These are phyloP conservation scores for Trilocha varians DNA, from an alignment of 2,888 invertebrate species.

Conservation along the genomic window DNA sequence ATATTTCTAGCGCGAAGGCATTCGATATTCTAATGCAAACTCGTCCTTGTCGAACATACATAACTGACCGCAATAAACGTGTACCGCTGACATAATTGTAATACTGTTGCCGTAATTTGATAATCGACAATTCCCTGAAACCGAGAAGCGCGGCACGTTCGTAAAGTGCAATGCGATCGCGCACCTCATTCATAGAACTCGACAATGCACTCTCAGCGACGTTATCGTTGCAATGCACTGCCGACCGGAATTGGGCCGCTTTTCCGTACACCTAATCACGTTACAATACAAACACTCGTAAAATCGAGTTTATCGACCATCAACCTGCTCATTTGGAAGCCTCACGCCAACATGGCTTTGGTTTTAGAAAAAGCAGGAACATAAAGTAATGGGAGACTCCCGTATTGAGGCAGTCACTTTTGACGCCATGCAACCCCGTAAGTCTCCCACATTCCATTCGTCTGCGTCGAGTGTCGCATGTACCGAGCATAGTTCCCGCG, in stretches of 20 bases:
- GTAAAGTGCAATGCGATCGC: constrained; percentile 44
- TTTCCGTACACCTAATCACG: constrained; percentile 29
- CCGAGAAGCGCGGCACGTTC: constrained; percentile 38
- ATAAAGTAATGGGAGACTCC: constrained; percentile 60
- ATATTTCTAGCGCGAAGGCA: constrained; percentile 44
- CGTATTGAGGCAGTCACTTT: constrained; percentile 67
- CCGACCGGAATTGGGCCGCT: constrained; percentile 36
- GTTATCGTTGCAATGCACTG: constrained; percentile 39
- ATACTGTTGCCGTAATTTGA: constrained; percentile 50
- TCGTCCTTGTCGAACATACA: constrained; percentile 37
- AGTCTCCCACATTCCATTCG: constrained; percentile 55
- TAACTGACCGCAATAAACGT: constrained; percentile 44
- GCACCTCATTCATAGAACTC: constrained; percentile 53
- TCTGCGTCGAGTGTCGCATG: constrained; percentile 19
- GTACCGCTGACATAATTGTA: constrained; percentile 63
- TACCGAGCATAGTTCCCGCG: neutral
- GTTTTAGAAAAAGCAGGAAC: constrained; percentile 69
- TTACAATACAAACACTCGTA: constrained; percentile 17
- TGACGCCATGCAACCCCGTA: constrained; percentile 70
- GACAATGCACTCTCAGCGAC: constrained; percentile 33
- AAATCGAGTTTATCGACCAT: constrained; percentile 6
- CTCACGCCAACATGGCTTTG: constrained; percentile 55
- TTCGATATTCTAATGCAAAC: constrained; percentile 41
- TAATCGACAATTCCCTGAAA: constrained; percentile 52
- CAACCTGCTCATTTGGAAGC: constrained; percentile 69